Evolutionary conservation across 2,113 vertebrate genomes (phyloP), one percentile per base, ranked within the genome.

Genomic region (Saimiri boliviensis): DNA sequence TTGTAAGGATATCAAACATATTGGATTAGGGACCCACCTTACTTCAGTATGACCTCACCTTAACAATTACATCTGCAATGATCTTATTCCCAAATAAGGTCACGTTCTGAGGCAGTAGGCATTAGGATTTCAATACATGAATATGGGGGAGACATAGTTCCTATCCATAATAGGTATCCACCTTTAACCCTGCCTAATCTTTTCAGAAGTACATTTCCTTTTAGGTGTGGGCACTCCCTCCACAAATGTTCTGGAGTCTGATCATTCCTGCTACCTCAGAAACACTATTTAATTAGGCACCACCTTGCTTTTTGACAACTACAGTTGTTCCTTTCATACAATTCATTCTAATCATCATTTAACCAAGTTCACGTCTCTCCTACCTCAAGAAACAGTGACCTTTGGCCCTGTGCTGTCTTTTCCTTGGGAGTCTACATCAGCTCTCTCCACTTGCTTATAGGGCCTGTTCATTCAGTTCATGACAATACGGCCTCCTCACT

Each of bases 351-450:
- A 37, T 70, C 42, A 66, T 25, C 71, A 30, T 58, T 71, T 68
- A n/a, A 47, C 35, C 13, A 86, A 85, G 52, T 10, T 68, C 47
- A 73, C 27, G 2, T 19, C 12, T 77, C 40, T 91, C n/a, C 0
- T 25, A n/a, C 49, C 27, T 92, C 71, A 54, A 60, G 70, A 74
- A 88, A 35, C 16, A 80, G 11, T 30, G 4, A 56, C 45, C 19
- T 25, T 42, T 40, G 66, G 0, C 5, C 4, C 45, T 35, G 42
- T 0, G 1, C 16, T 77, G 30, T 42, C 14, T 68, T 14, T 32
- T 13, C 32, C 6, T 19, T 76, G 6, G 0, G 4, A 45, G 6
- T 35, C 19, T 56, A 2, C 13, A 1, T 35, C 30, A n/a, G 20
- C 13, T 20, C 6, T 9, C 0, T 60, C 19, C 19, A 16, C 63